These are phyloP conservation scores for Anorthoa munda DNA, from an alignment of 2,888 invertebrate genomes.

Conservation along the genomic window DNA sequence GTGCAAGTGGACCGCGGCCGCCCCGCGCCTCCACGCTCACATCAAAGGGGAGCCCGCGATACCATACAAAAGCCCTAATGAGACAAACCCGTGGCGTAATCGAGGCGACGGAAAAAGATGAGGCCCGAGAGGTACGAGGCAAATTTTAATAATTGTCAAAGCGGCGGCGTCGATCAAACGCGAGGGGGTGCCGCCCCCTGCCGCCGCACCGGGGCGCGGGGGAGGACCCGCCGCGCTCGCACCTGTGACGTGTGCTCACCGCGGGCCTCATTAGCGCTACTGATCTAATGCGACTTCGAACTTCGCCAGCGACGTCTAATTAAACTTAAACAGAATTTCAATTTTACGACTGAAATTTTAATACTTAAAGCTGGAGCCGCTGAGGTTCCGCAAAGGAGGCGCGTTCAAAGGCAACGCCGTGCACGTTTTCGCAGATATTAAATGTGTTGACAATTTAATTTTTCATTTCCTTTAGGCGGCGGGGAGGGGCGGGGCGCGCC, in stretches of 20 bases:
- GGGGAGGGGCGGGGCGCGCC: slow-evolving; percentile 78
- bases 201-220: slow-evolving; percentile 39
- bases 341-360: slow-evolving; percentile 89
- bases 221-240: slow-evolving; percentile 70
- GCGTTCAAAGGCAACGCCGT: slow-evolving; percentile 89
- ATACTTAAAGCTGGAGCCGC: slow-evolving; percentile 88
- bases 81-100: slow-evolving; percentile 91
- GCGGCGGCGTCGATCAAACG: slow-evolving; percentile 91
- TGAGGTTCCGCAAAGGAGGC: slow-evolving; percentile 86
- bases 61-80: slow-evolving; percentile 91
- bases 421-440: slow-evolving; percentile 91
- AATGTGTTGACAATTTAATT: slow-evolving; percentile 92
- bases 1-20: slow-evolving; percentile 88
- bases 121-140: slow-evolving; percentile 90
- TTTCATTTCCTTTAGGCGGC: slow-evolving; percentile 90
- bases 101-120: slow-evolving; percentile 91
- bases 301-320: slow-evolving; percentile 87
- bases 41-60: slow-evolving; percentile 89
- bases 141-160: slow-evolving; percentile 92
- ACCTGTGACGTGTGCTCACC: slow-evolving; percentile 88
- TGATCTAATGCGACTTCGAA: slow-evolving; percentile 90
- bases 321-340: slow-evolving; percentile 90
- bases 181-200: slow-evolving; percentile 75
- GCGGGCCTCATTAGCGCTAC: slow-evolving; percentile 90
- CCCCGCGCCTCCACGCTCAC: slow-evolving; percentile 81